Evolutionary conservation across 2,113 vertebrate species (phyloP).

Genomic region (Nesospiza acunhae): DNA sequence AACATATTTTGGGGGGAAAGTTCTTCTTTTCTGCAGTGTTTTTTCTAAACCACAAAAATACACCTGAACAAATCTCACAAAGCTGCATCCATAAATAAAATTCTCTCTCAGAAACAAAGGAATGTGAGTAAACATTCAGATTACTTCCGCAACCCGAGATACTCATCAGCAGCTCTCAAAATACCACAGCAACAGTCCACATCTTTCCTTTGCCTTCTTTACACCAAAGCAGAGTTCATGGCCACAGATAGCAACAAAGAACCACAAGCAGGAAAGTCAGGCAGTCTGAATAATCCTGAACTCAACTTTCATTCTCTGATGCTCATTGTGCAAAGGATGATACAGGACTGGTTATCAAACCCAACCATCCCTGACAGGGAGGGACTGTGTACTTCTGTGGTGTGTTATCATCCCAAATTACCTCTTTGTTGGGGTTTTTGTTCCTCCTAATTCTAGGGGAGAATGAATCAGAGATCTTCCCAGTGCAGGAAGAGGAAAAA

Average conservation of each 20-base stretch:
- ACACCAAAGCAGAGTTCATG: background rate
- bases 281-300: background rate
- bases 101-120: background rate
- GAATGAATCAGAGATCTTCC: background rate
- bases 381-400: background rate
- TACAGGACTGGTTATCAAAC: background rate
- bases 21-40: background rate
- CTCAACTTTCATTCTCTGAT: background rate
- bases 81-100: background rate
- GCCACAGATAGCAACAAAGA: background rate
- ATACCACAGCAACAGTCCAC: background rate
- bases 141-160: background rate
- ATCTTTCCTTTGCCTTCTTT: background rate
- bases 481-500: too few relatives aligned
- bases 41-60: background rate
- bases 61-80: background rate
- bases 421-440: background rate
- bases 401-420: background rate
- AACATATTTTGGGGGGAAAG: rapidly evolving
- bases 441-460: background rate
- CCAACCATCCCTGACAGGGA: background rate
- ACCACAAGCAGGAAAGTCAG: background rate
- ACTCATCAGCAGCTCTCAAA: background rate
- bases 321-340: background rate
- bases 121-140: background rate